Percentiles rank a stretch among this genome's conserved stretches.
phyloP scores from a whole-genome alignment of 2,113 vertebrate species.

The Lophotis ruficrista region DNA sequence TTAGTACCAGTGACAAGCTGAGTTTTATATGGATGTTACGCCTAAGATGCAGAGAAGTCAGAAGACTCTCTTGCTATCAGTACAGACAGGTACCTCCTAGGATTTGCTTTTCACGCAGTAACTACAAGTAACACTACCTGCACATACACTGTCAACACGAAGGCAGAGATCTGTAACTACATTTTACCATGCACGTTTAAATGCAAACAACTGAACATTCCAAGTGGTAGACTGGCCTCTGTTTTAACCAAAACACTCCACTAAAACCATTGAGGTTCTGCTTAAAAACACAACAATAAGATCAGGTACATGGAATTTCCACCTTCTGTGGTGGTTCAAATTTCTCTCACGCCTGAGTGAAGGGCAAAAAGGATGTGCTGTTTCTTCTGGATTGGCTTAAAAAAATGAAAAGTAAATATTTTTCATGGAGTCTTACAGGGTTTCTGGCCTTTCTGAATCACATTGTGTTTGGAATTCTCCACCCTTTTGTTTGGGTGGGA shows the following conservation, averaged over 20 bases:
- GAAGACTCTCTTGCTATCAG: neutral
- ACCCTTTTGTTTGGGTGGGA: slow-evolving; percentile 43
- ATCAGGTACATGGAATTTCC: slow-evolving; percentile 7
- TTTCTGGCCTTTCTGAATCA: neutral
- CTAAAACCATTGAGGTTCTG: neutral
- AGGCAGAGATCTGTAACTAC: neutral
- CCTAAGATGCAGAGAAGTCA: neutral
- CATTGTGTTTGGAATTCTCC: slow-evolving; percentile 15
- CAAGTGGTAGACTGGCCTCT: neutral
- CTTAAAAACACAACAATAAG: neutral
- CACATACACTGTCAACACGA: neutral
- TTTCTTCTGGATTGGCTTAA: slow-evolving; percentile 28
- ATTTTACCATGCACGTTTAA: neutral
- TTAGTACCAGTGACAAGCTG: neutral
- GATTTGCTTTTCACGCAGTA: neutral
- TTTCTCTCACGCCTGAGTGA: neutral
- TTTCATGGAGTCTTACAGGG: slow-evolving; percentile 28
- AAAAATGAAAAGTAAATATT: slow-evolving; percentile 47
- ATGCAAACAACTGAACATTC: neutral
- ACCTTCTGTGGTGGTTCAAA: slow-evolving; percentile 1
- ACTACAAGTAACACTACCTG: neutral
- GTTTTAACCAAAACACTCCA: neutral
- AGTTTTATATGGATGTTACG: neutral
- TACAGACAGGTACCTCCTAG: neutral
- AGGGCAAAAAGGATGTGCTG: slow-evolving; percentile 29